Evolutionary conservation across 2,113 vertebrate species (phyloP), one percentile per base, ranked within the genome.

Genomic region (Apus apus): DNA sequence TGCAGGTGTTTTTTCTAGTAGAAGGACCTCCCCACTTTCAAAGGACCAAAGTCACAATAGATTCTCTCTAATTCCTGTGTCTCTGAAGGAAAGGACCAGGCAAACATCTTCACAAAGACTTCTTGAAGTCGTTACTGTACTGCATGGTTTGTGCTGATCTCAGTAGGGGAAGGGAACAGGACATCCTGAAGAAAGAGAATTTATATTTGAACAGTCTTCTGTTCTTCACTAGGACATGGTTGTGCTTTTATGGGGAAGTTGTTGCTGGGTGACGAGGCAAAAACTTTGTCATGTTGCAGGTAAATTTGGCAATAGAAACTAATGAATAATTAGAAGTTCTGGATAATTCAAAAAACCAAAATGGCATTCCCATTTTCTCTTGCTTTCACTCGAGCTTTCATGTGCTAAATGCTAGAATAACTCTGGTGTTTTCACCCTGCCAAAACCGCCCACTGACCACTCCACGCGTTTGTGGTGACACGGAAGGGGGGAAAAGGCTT

Each of bases 401-500:
- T 80, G 57, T 84, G 95, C 89, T 95, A 94, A 96, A 64, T 93
- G 89, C 67, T 68, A 95, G 79, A 96, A 89, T 94, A 84, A 95
- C 82, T 91, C 93, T 85, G 88, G 50, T 79, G 54, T 76, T 95
- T 93, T 94, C 48, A 73, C 74, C 68, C 92, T 92, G 94, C 91
- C 96, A 93, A 89, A 94, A 97, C 90, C 85, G 91, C 91, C 93
- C 66, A 89, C 95, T 85, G 90, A 96, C 95, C 94, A 56, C 91
- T 97, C 68, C 6, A 17, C 3, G 2, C 96, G 85, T 94, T 98
- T 95, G 96, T 85, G 94, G 90, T 93, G 97, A 85, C 90, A 76
- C 83, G 74, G 65, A 85, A 95, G 46, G 17, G 48, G 43, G 14
- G 54, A 85, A 90, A 85, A 93, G 85, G 67, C 83, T 96, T 92